A percentile compares a stretch with the other conserved stretches of the same genome.
Evolutionary conservation across 2,888 invertebrate genomes (phyloP).

Genomic region (Cybosia mesomella): DNA sequence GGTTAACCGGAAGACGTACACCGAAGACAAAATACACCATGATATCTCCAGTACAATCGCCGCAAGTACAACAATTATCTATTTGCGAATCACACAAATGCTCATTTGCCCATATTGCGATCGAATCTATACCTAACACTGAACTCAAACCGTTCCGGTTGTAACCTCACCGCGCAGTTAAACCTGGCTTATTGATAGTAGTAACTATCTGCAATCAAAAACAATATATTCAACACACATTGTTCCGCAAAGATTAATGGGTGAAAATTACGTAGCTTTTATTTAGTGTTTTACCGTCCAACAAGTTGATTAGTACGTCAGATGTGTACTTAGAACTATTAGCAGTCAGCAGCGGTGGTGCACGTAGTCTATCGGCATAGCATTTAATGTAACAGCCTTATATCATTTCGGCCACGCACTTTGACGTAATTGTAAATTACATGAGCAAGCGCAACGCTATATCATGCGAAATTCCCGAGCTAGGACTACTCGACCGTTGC

Average conservation of each 20-base stretch:
- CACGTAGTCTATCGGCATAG: slow-evolving; percentile 63
- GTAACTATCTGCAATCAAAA: not conserved
- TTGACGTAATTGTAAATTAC: slow-evolving; percentile 83
- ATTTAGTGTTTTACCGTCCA: slow-evolving; percentile 42
- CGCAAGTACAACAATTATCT: no score
- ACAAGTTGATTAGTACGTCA: slow-evolving; percentile 55
- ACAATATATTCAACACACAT: not conserved
- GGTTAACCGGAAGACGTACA: no score
- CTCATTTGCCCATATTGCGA: no score
- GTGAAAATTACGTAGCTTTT: slow-evolving; percentile 49
- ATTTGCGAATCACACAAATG: no score
- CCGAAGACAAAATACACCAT: no score
- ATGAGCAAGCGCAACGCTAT: slow-evolving; percentile 60
- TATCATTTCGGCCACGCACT: slow-evolving; percentile 82
- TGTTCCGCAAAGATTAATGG: slow-evolving; percentile 46
- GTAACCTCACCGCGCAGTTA: no score
- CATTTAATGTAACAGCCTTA: slow-evolving; percentile 76
- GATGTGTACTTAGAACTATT: slow-evolving; percentile 56
- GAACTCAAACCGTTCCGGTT: no score
- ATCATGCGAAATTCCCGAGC: slow-evolving; percentile 62
- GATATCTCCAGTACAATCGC: no score
- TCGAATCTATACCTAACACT: no score
- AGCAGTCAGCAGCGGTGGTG: slow-evolving; percentile 56
- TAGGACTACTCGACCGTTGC: slow-evolving; percentile 64
- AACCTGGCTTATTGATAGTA: no score